Evolutionary conservation across 64 coral and sea anemone genomes (phyloP), one percentile per base, ranked within the genome.

Genomic region (Stichodactyla mertensii): DNA sequence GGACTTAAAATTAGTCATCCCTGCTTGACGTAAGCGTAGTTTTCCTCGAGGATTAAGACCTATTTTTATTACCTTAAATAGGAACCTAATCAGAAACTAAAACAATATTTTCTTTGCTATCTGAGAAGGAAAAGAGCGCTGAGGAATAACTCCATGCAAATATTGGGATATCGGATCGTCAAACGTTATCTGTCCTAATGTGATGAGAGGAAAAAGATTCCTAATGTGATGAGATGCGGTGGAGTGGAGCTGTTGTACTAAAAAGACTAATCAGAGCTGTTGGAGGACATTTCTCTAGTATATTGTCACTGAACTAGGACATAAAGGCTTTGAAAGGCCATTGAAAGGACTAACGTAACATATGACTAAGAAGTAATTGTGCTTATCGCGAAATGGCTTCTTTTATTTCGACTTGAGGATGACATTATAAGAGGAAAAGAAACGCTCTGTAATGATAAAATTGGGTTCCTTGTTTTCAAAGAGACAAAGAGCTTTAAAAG

Each of bases 11-110:
- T 74, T 74, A 27, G 69, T 74, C 27, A 74, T 74, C 23, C 20
- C 27, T 31, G 69, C 6, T 27, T 74, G 69, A 74, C 69, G 69
- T 74, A n/a, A 74, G 22, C 10, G 66, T 70, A 28, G 31, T 52
- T 81, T 81, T 52, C 2, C 53, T 7, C 9, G 19, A 55, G 78
- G 78, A 81, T 81, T 81, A 81, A 22, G 19, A 18, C 31, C 15
- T 81, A n/a, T 55, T 8, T 55, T 55, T 81, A 81, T 81, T 81
- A 81, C 36, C 78, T 81, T 81, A 81, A 74, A 81, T 81, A 81
- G 78, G 78, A 55, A 52, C 78, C 78, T 81, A 81, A 81, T 81
- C 78, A 55, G 1, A 20, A 53, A 81, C 78, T 55, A 81, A 55
- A 55, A 52, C 36, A 81, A 81, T 52, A 52, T 55, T 54, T 16